Conservation (phyloP, 2,888 invertebrate species). For the Melanostoma mellinum region DNA sequence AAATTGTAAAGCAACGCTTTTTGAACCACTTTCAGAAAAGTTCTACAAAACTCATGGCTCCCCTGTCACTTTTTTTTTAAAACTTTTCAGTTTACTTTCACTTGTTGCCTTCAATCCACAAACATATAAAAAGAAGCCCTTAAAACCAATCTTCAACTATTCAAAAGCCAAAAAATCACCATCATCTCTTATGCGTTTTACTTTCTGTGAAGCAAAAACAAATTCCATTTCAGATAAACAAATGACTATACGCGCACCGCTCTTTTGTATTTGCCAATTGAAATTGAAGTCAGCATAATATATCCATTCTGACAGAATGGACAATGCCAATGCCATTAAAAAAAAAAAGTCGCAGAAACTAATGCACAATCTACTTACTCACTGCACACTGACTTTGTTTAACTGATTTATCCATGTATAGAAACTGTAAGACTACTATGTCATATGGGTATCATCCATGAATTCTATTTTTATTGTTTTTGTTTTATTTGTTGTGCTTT, state of each 20-base stretch:
- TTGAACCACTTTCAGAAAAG: not conserved
- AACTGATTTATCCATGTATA: slow-evolving; percentile 62
- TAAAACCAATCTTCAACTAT: slow-evolving; percentile 14
- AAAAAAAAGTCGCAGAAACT: slow-evolving; percentile 29
- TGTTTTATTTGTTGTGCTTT: slow-evolving; percentile 23
- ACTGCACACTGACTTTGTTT: slow-evolving; percentile 59
- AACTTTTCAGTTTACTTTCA: slow-evolving; percentile 4
- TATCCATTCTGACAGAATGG: slow-evolving; percentile 66
- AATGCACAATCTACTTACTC: slow-evolving; percentile 56
- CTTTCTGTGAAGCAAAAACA: slow-evolving; percentile 23
- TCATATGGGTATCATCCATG: slow-evolving; percentile 62
- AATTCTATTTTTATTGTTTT: slow-evolving; percentile 18
- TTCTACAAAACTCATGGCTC: not conserved
- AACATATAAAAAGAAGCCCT: slow-evolving; percentile 9
- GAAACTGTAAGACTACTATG: slow-evolving; percentile 35
- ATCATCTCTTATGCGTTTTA: slow-evolving; percentile 43
- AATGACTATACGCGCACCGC: slow-evolving; percentile 46
- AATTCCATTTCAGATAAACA: slow-evolving; percentile 65
- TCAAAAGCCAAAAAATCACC: slow-evolving; percentile 13
- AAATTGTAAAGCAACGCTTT: not conserved
- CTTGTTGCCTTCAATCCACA: slow-evolving; percentile 6
- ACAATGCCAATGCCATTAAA: slow-evolving; percentile 66
- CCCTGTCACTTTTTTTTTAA: not conserved
- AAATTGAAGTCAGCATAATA: slow-evolving; percentile 68
- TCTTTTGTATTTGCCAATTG: slow-evolving; percentile 67